These are phyloP conservation scores for Rhinopithecus roxellana DNA, from an alignment of 2,113 vertebrate genomes.

Conservation along the genomic window DNA sequence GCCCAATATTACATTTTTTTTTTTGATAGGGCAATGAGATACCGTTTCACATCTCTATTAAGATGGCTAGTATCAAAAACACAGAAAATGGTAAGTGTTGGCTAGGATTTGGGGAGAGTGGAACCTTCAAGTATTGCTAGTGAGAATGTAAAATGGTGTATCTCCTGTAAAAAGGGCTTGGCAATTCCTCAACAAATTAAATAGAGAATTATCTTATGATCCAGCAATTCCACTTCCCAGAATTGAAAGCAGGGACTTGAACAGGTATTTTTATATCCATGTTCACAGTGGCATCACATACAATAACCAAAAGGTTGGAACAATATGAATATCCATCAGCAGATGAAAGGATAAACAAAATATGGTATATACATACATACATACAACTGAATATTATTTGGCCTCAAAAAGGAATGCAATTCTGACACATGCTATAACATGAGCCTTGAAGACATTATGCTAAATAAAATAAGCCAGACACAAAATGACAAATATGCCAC, in stretches of 20 bases:
- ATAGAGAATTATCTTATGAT: background rate
- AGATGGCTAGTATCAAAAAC: background rate
- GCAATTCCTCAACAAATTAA: background rate
- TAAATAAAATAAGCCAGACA: background rate
- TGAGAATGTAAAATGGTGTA: background rate
- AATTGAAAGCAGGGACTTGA: background rate
- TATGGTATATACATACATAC: background rate
- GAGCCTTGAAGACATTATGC: background rate
- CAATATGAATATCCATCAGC: background rate
- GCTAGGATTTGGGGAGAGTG: background rate
- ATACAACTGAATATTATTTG: background rate
- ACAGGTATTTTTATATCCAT: background rate
- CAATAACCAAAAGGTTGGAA: background rate
- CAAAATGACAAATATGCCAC: background rate
- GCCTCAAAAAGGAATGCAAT: background rate
- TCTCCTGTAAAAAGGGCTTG: background rate
- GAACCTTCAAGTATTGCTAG: background rate
- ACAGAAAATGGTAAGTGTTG: background rate
- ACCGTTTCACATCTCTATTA: background rate
- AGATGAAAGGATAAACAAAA: background rate
- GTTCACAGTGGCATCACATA: background rate
- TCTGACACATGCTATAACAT: background rate
- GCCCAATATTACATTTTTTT: no score
- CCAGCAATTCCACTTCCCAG: background rate
- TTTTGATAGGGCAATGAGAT: background rate